Evolutionary conservation across 2,888 invertebrate genomes (phyloP).

Genomic region (Trichopoda pennipes): DNA sequence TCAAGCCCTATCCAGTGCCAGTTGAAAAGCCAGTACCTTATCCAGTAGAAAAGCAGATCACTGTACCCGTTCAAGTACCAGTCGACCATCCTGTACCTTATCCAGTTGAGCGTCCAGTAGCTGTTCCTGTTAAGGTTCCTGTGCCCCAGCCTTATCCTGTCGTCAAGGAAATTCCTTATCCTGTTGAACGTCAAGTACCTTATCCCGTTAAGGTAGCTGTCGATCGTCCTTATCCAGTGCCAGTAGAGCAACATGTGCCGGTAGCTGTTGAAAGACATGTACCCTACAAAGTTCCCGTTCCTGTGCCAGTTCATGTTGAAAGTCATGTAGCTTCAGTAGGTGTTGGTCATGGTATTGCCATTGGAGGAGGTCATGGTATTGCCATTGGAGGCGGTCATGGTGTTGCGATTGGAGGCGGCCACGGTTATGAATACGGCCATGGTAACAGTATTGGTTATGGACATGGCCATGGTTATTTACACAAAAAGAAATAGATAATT

Average conservation of each 20-base stretch:
- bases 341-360: conserved; percentile 69
- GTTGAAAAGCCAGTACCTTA: conserved; percentile 82
- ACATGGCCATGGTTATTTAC: conserved; percentile 72
- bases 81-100: conserved; percentile 82
- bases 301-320: conserved; percentile 78
- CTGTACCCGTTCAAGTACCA: conserved; percentile 82
- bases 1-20: conserved; percentile 80
- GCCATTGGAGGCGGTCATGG: conserved; percentile 68
- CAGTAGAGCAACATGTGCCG: conserved; percentile 83
- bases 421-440: conserved; percentile 19
- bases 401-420: conserved; percentile 71
- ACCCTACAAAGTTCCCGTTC: conserved; percentile 84
- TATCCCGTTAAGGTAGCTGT: conserved; percentile 84
- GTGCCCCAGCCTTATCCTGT: conserved; percentile 85
- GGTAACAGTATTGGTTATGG: conserved; percentile 61
- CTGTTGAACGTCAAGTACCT: conserved; percentile 84
- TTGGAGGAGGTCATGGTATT: conserved; percentile 71
- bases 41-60: conserved; percentile 82
- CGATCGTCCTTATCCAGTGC: conserved; percentile 83
- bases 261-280: conserved; percentile 86
- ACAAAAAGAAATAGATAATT: conserved; percentile 78
- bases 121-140: conserved; percentile 84
- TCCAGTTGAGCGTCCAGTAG: conserved; percentile 86
- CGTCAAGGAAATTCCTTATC: conserved; percentile 83
- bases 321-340: conserved; percentile 73